Percentiles rank a stretch among this genome's conserved stretches.
Evolutionary conservation across 2,888 invertebrate species (phyloP).

Genomic region (Eilema sororculum): DNA sequence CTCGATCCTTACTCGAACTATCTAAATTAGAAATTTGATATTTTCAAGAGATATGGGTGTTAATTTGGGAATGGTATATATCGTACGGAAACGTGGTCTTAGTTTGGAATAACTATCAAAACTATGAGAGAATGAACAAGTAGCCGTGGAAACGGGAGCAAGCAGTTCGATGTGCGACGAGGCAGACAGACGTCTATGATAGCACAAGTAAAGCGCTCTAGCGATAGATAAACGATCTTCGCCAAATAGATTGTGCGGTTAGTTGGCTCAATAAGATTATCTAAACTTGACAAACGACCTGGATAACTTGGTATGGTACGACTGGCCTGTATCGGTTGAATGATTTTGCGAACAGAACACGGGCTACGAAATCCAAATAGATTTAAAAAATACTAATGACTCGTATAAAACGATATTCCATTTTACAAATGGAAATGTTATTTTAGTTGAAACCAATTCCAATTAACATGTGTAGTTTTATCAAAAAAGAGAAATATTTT

Average conservation of each 20-base stretch:
- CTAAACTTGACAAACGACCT: constrained; percentile 39
- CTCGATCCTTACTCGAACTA: constrained; percentile 43
- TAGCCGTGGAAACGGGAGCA: constrained; percentile 51
- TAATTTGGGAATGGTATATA: constrained; percentile 52
- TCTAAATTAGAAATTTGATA: constrained; percentile 56
- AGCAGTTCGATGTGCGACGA: constrained; percentile 54
- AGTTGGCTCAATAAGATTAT: constrained; percentile 33
- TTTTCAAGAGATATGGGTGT: constrained; percentile 51
- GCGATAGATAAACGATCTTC: constrained; percentile 44
- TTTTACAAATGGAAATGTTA: background rate
- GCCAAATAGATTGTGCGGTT: constrained; percentile 40
- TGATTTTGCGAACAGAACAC: background rate
- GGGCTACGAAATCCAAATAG: too few species aligned
- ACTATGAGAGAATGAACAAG: constrained; percentile 54
- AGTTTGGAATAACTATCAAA: constrained; percentile 58
- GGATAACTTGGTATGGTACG: constrained; percentile 26
- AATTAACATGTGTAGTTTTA: background rate
- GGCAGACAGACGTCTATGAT: constrained; percentile 42
- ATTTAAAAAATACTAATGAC: background rate
- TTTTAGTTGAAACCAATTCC: background rate
- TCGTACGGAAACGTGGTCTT: constrained; percentile 39
- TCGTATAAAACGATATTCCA: background rate
- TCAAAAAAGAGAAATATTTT: too few species aligned
- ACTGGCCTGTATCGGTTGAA: background rate
- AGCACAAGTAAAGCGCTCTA: constrained; percentile 51